These are phyloP conservation scores for Scaptodrosophila latifasciaeformis DNA, from an alignment of 2,888 invertebrate genomes.

Conservation along the genomic window DNA sequence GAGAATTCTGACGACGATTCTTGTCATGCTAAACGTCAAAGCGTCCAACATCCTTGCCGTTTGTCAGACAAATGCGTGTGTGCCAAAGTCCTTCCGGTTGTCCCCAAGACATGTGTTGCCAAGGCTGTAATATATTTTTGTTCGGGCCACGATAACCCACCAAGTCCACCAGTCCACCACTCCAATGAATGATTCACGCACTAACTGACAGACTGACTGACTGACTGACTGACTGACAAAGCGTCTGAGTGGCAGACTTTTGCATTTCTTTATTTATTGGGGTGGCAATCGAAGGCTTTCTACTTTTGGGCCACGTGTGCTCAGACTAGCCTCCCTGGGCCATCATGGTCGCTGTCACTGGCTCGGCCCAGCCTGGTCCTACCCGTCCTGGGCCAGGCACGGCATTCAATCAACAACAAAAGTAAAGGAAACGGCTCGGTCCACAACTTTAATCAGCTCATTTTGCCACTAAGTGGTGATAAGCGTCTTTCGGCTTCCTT, in stretches of 20 bases:
- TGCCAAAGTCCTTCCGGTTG: conserved; percentile 1
- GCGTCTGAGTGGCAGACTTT: conserved; percentile 52
- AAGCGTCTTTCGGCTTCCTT: not conserved
- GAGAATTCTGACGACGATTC: conserved; percentile 31
- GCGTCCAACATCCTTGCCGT: conserved; percentile 52
- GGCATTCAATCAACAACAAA: conserved; percentile 1
- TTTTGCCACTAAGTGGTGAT: conserved; percentile 8
- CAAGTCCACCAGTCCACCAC: no score
- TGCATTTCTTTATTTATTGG: conserved; percentile 38
- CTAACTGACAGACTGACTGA: no score
- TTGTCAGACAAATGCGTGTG: conserved; percentile 49
- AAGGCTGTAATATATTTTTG: conserved; percentile 19
- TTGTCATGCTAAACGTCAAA: conserved; percentile 38
- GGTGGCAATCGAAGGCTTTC: not conserved
- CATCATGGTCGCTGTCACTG: not conserved
- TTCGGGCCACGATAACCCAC: no score
- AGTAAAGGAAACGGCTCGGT: not conserved
- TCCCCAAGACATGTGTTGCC: conserved; percentile 28
- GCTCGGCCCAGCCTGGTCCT: no score
- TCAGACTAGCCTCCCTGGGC: not conserved
- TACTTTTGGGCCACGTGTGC: no score
- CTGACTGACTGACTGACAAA: no score
- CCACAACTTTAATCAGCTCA: conserved; percentile 42
- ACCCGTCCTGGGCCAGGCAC: no score
- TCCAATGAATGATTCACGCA: no score